Base-by-base conservation (phyloP, 2,113 vertebrate species). In the Bubalus kerabau region DNA sequence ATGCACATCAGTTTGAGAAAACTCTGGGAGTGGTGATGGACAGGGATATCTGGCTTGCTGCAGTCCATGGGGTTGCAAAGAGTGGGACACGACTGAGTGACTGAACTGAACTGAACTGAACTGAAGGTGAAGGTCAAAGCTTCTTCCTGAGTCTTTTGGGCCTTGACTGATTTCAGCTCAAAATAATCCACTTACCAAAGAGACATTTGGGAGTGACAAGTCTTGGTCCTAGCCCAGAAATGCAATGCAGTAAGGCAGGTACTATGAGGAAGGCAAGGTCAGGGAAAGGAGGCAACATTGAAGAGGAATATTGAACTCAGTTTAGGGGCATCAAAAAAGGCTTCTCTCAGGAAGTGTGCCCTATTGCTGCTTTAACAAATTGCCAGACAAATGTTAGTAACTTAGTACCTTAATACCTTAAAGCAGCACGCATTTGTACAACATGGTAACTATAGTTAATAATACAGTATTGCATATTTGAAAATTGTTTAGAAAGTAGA, bases 401-500 rank as follows among this genome's bases (percentile, higher is more conserved):
- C 1, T 40, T 59, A 85, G 59, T 71, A 54, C 16, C 32, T 67
- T 67, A 67, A 67, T 48, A 48, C 26, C 54, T 36, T 76, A 50
- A 81, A 57, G 40, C 50, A 21, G 54, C 19, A 85, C 14, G 57
- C 64, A 78, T 91, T 46, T 43, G 36, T 76, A 21, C 64, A 85
- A 21, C n/a, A 14, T 32, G 43, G 21, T 24, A 30, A 85, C 64
- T 84, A 62, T 9, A 84, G 26, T 60, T 84, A 76, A 76, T 54
- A 43, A 80, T 28, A 81, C n/a, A 17, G 3, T 54, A 54, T 9
- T 64, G 57, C 52, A 46, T 56, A 46, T 56, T 64, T 84, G 40
- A 52, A 85, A 95, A 54, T 83, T 64, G 48, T 82, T 95, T 59
- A 83, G 87, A 76, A 64, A 95, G 32, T 74, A 74, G 32, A 59